Base-by-base conservation (phyloP, 2,797 vertebrate species). In the Aldrovandia affinis region DNA sequence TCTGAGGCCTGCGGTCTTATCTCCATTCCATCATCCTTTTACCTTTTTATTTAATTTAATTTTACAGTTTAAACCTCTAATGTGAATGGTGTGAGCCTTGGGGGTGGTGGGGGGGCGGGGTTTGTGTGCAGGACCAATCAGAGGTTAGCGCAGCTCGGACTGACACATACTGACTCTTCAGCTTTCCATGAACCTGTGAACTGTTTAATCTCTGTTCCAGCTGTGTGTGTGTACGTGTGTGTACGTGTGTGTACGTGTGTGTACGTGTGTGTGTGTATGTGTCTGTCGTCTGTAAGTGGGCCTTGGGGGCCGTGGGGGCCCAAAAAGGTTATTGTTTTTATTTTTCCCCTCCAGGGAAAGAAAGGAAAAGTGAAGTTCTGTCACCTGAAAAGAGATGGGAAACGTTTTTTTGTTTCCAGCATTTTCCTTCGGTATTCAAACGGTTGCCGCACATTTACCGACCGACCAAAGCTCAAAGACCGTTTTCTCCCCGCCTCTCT, bases 171-270 rank as follows among this genome's bases (percentile, higher is more conserved):
- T 86, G 85, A 88, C 83, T 90, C 89, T 86, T 87, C 82, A 85
- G 88, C 88, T 90, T 90, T 88, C 88, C 88, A 89, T 88, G 84
- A 83, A 89, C 86, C 81, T 89, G 87, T 89, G 85, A 89, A 89
- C 88, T 79, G 89, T 88, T n/a, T 78, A 83, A 42, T 87, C 73
- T 80, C 82, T 88, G 89, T 86, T 92, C 83, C 85, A 89, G 88
- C 59, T 78, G 82, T 88, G 87, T 90, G 86, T 87, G 79, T 80
- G 86, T 83, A 89, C 90, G 73, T 65, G 82, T 87, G 78, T 68
- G 87, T 88, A 75, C 85, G 83, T 86, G 85, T 86, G 63, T 84
- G 63, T 68, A n/a, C n/a, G n/a, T 78, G 82, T 88, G 87, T 90
- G 86, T 87, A 80, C 79, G 86, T 83, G 89, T 91, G 73, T 65